phyloP scores from a whole-genome alignment of 2,888 invertebrate species.

The Danaus chrysippus region DNA sequence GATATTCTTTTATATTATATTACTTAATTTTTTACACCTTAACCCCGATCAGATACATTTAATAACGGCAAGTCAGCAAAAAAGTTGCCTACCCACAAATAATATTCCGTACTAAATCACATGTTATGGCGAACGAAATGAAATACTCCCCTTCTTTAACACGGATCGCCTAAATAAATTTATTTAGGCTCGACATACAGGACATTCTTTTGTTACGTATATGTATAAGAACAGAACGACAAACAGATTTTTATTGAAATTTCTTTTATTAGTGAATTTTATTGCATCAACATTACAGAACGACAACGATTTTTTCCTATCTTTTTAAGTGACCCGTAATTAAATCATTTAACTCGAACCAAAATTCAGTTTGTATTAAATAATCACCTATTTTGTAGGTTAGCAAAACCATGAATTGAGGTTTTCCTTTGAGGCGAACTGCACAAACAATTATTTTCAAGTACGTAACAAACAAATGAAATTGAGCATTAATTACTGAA shows the following conservation, averaged over 20 bases:
- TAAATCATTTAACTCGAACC: no score
- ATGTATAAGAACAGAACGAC: not conserved
- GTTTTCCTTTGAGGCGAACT: no score
- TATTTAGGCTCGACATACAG: slow-evolving; percentile 10
- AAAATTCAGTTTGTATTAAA: not conserved
- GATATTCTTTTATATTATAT: not conserved
- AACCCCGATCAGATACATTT: not conserved
- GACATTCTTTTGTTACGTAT: not conserved
- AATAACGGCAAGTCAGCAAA: not conserved
- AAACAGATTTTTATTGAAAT: not conserved
- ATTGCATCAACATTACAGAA: no score
- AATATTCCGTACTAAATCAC: slow-evolving; percentile 4
- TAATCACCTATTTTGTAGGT: no score
- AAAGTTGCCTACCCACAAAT: not conserved
- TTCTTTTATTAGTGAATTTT: not conserved
- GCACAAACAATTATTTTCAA: no score
- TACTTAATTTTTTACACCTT: not conserved
- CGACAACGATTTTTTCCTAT: no score
- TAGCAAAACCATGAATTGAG: no score
- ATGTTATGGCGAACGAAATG: slow-evolving; percentile 5
- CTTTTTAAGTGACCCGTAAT: no score
- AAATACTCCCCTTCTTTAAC: slow-evolving; percentile 6
- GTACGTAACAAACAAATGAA: no score
- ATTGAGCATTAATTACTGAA: no score
- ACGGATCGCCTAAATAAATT: slow-evolving; percentile 6